Evolutionary conservation across 2,888 invertebrate species (phyloP).

Genomic region (Enoplolaimus lenunculus): DNA sequence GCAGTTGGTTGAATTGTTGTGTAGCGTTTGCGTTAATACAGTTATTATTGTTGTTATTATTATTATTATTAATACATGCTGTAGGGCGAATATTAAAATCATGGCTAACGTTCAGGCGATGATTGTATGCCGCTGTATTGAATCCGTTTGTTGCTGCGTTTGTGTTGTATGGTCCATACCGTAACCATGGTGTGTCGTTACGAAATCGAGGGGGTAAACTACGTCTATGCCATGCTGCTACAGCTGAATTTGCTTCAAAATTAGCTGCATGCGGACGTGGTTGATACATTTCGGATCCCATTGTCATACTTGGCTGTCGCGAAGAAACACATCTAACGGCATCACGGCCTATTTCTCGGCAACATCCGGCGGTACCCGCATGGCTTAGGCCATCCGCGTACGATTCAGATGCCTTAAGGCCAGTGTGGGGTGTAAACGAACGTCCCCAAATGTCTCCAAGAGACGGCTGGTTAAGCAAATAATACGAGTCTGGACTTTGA

Average conservation of each 20-base stretch:
- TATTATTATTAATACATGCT: background rate
- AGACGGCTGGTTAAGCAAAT: background rate
- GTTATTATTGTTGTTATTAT: background rate
- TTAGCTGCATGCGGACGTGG: background rate
- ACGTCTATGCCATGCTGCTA: slow-evolving; percentile 16
- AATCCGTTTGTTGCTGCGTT: background rate
- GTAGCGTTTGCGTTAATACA: background rate
- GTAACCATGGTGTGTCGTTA: background rate
- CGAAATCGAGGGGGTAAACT: slow-evolving; percentile 14
- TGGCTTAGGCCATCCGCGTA: background rate
- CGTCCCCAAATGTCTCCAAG: background rate
- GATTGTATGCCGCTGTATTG: background rate
- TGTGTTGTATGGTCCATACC: background rate
- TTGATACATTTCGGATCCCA: background rate
- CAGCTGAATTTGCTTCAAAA: slow-evolving; percentile 17
- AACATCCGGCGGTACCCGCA: background rate
- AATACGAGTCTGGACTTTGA: background rate
- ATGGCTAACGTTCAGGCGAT: background rate
- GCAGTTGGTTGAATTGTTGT: background rate
- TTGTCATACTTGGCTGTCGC: no score
- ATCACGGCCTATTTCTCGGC: no score
- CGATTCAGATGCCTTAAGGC: background rate
- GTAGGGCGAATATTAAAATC: background rate
- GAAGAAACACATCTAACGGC: no score
- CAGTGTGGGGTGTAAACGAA: background rate